Conservation (phyloP, 2,797 vertebrate genomes). For the Argya squamiceps region DNA sequence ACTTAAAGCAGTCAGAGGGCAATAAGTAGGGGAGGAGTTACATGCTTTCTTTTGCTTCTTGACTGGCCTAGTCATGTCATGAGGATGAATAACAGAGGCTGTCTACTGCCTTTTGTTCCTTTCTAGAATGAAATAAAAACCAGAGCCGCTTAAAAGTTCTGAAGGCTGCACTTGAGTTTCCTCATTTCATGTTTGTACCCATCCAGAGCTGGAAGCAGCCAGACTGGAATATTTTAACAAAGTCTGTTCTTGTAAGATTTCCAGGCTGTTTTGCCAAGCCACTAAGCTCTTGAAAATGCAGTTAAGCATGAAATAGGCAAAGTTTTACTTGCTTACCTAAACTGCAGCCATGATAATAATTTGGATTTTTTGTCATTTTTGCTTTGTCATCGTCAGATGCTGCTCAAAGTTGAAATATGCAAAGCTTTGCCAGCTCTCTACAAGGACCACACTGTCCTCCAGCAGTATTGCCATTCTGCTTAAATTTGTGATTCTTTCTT, state of each 20-base stretch:
- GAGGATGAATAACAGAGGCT: constrained; percentile 48
- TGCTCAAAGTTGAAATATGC: constrained; percentile 15
- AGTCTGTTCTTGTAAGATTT: constrained; percentile 50
- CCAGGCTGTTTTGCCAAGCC: constrained; percentile 43
- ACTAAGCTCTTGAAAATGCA: constrained; percentile 38
- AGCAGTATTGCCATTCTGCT: neutral
- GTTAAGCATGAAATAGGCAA: constrained; percentile 43
- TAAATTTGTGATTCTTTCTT: neutral
- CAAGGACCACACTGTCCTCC: neutral
- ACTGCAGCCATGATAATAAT: neutral
- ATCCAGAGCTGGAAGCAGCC: constrained; percentile 29
- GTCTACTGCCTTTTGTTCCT: constrained; percentile 34
- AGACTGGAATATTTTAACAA: constrained; percentile 32
- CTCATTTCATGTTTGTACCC: constrained; percentile 27
- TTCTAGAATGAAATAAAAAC: constrained; percentile 36
- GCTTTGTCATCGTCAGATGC: constrained; percentile 39
- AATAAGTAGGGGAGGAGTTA: constrained; percentile 12
- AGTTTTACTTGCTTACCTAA: constrained; percentile 47
- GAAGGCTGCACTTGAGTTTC: constrained; percentile 7
- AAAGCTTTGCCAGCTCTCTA: neutral
- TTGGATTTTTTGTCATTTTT: neutral
- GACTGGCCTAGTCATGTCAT: constrained; percentile 10
- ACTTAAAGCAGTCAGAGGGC: neutral
- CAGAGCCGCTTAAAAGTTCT: constrained; percentile 37
- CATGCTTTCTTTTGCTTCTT: neutral